Conservation (phyloP, 2,888 invertebrate genomes). For the Hydrotaea diabolus region DNA sequence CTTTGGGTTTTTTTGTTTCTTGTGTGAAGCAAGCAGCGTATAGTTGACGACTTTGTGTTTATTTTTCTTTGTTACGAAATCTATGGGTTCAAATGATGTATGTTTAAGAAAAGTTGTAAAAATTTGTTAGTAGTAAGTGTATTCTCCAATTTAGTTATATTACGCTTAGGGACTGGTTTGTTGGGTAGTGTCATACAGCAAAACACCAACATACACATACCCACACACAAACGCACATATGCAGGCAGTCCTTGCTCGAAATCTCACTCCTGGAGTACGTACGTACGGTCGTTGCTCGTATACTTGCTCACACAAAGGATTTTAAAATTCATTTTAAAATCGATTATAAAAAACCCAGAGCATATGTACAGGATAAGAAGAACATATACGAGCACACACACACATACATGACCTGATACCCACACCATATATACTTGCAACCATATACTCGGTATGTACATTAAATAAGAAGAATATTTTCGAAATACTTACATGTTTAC, state of each 20-base stretch:
- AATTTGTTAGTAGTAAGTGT: too few relatives aligned
- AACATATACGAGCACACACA: neutral
- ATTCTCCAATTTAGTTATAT: too few relatives aligned
- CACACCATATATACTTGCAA: neutral
- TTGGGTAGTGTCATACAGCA: too few relatives aligned
- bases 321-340: slow-evolving; percentile 57
- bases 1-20: too few relatives aligned
- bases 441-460: neutral
- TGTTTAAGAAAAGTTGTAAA: too few relatives aligned
- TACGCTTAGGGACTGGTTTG: too few relatives aligned
- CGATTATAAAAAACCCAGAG: slow-evolving; percentile 43
- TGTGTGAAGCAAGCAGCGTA: too few relatives aligned
- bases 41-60: too few relatives aligned
- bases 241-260: neutral
- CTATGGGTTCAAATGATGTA: too few relatives aligned
- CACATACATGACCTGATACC: neutral
- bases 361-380: neutral
- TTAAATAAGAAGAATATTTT: neutral
- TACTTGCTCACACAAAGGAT: slow-evolving; percentile 31
- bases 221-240: neutral
- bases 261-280: neutral
- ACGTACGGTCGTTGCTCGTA: neutral
- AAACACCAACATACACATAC: neutral
- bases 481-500: neutral
- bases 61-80: too few relatives aligned